Percentiles rank a stretch among this genome's conserved stretches.
Conservation (phyloP, 2,797 vertebrate species). For the Acipenser ruthenus region DNA sequence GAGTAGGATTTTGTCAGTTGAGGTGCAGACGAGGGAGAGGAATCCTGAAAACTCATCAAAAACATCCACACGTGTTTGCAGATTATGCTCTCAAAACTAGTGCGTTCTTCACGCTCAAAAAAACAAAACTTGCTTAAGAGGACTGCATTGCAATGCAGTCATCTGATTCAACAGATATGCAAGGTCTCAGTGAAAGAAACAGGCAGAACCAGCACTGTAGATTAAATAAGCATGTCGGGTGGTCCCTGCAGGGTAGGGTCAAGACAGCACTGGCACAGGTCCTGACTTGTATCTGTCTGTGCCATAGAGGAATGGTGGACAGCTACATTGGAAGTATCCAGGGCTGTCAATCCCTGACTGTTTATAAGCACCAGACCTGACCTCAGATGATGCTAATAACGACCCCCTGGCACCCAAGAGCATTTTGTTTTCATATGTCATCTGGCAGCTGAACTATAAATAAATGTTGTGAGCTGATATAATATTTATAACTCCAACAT, state of each 20-base stretch:
- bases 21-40: too few relatives aligned
- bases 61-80: too few relatives aligned
- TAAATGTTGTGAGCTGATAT: conserved; percentile 13
- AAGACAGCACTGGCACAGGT: background rate
- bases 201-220: background rate
- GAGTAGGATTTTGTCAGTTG: too few relatives aligned
- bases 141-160: too few relatives aligned
- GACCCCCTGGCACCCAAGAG: background rate
- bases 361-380: conserved; percentile 1
- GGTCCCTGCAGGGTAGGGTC: background rate
- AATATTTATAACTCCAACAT: conserved; percentile 8
- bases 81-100: too few relatives aligned
- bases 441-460: conserved; percentile 9
- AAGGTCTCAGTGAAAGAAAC: background rate
- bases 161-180: background rate
- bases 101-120: too few relatives aligned
- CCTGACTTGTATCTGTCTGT: conserved; percentile 1
- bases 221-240: conserved; percentile 3
- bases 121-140: too few relatives aligned
- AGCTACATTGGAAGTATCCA: background rate
- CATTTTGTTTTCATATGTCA: conserved; percentile 9
- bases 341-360: background rate
- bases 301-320: background rate
- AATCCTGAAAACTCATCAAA: too few relatives aligned
- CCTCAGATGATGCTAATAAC: background rate